Conservation (phyloP, 2,888 invertebrate species). For the Trimorus sp. region DNA sequence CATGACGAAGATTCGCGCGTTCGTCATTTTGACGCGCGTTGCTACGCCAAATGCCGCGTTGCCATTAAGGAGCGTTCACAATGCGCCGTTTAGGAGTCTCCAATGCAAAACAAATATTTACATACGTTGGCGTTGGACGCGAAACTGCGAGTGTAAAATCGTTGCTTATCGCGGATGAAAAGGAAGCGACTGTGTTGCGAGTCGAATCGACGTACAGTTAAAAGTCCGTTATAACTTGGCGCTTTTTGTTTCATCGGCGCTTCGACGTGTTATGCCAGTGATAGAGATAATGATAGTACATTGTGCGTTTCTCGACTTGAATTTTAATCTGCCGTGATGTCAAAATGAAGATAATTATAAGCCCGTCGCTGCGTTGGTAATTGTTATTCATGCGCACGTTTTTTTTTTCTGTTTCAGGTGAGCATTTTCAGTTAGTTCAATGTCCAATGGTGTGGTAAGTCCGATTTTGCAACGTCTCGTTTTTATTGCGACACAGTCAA, state of each 20-base stretch:
- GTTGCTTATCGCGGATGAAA: slow-evolving; percentile 40
- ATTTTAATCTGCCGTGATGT: not conserved
- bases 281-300: slow-evolving; percentile 7
- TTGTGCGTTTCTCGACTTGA: slow-evolving; percentile 3
- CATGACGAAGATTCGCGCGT: slow-evolving; percentile 8
- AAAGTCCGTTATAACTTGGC: not conserved
- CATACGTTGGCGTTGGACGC: no score
- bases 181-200: slow-evolving; percentile 30
- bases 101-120: no score
- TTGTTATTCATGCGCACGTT: no score
- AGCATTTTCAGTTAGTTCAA: not conserved
- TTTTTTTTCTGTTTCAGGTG: not conserved
- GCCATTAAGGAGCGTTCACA: slow-evolving; percentile 26
- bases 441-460: no score
- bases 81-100: not conserved
- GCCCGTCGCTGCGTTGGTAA: no score
- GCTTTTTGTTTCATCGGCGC: slow-evolving; percentile 9
- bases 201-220: slow-evolving; percentile 29
- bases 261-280: slow-evolving; percentile 9
- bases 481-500: no score
- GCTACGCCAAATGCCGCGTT: slow-evolving; percentile 25
- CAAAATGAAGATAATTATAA: not conserved
- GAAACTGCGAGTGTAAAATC: no score
- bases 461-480: no score
- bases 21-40: slow-evolving; percentile 54